Base-by-base conservation (phyloP, 2,797 vertebrate species). In the Pangasius sanitwongsei region DNA sequence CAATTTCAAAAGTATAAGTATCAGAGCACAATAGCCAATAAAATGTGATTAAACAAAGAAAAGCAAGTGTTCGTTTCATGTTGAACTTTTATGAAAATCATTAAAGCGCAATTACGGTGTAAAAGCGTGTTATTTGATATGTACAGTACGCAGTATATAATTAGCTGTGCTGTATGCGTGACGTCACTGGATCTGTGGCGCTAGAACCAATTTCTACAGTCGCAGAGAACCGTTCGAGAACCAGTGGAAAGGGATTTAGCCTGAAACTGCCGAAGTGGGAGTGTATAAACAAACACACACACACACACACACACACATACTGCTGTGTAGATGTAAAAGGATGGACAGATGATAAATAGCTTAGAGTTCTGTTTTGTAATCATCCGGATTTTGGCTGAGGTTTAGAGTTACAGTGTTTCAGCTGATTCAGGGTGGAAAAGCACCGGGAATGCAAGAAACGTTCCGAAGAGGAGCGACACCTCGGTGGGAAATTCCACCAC, bases 401-500 rank as follows among this genome's bases (percentile, higher is more conserved):
- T 69, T 85, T 65, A 15, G 72, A n/a, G 74, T 82, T 82, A 31
- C 55, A 23, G 84, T 9, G 48, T 80, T 80, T 41, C 31, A 28
- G 65, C 78, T 89, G 88, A 86, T 75, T 87, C 88, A 86, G 84
- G 37, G 65, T 78, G 74, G 81, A 83, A 87, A 75, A 86, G 81
- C 87, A 86, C 55, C 81, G 50, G 67, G 83, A 87, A 82, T 57
- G 55, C 72, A 67, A 78, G 72, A 88, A 83, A 55, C 11, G 55
- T n/a, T 78, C 87, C 44, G 48, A 83, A 78, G 61, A 83, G 57
- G 67, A 89, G 55, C 57, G 59, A 83, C 85, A 89, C 85, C 78
- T 86, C 67, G 1, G 57, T 89, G 88, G 85, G 88, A 89, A 89
- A 89, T 89, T 89, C 88, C 88, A 87, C 55, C 78, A 18, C 69